Conservation (phyloP, 2,888 invertebrate species). For the Trissolcus japonicus region DNA sequence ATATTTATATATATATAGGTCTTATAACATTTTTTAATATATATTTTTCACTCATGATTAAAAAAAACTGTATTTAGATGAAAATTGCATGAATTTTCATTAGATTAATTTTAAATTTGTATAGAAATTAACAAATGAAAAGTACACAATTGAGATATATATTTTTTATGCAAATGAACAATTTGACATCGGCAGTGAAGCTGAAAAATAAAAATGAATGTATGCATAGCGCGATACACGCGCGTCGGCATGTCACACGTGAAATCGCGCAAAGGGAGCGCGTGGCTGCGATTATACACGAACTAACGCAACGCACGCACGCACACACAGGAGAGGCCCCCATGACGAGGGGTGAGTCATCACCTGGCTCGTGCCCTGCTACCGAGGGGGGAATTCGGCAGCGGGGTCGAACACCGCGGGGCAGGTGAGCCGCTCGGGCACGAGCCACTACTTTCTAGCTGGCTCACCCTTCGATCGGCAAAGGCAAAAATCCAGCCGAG, state of each 20-base stretch:
- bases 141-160: too few species aligned
- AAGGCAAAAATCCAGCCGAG: slow-evolving; percentile 58
- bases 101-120: too few species aligned
- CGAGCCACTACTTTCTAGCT: slow-evolving; percentile 47
- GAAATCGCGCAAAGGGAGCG: slow-evolving; percentile 52
- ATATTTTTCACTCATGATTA: too few species aligned
- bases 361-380: slow-evolving; percentile 53
- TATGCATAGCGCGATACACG: slow-evolving; percentile 52
- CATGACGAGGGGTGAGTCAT: slow-evolving; percentile 57
- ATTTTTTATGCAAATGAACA: background rate
- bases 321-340: slow-evolving; percentile 52
- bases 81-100: too few species aligned
- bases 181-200: slow-evolving; percentile 1
- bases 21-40: too few species aligned
- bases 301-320: slow-evolving; percentile 44
- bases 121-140: too few species aligned
- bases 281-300: slow-evolving; percentile 56
- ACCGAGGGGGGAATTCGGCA: slow-evolving; percentile 53
- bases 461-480: slow-evolving; percentile 34
- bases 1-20: too few species aligned
- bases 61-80: too few species aligned
- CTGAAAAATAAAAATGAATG: slow-evolving; percentile 27
- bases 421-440: slow-evolving; percentile 55
- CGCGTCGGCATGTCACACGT: slow-evolving; percentile 48
- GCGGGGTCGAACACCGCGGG: slow-evolving; percentile 56